phyloP scores from a whole-genome alignment of 2,113 vertebrate genomes.

The Phoxinus phoxinus region DNA sequence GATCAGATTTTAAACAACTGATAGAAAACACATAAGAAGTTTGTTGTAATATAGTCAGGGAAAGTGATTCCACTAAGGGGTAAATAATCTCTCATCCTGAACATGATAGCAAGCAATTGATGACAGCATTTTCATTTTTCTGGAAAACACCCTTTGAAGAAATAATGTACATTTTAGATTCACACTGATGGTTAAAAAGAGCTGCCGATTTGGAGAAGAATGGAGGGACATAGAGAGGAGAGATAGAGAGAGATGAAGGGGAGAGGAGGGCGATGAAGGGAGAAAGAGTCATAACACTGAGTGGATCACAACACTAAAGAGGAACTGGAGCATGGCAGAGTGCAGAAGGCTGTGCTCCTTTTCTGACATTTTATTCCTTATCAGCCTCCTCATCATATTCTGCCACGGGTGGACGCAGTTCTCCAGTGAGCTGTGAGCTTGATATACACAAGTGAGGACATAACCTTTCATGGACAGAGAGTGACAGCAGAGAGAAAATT shows the following conservation, averaged over 20 bases:
- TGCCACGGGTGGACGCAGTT: conserved; percentile 21
- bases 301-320: conserved; percentile 38
- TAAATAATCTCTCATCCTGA: too few species aligned
- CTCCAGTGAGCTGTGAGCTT: conserved; percentile 24
- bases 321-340: conserved; percentile 42
- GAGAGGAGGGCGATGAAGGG: not conserved
- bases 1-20: not conserved
- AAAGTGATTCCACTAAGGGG: not conserved
- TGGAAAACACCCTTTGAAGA: not conserved
- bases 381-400: conserved; percentile 16
- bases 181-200: conserved; percentile 4
- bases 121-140: not conserved
- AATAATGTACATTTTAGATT: not conserved
- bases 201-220: not conserved
- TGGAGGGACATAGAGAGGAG: not conserved
- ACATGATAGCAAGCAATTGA: not conserved
- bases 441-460: conserved; percentile 21
- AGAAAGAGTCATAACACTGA: conserved; percentile 19
- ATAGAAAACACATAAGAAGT: not conserved
- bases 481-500: conserved; percentile 10
- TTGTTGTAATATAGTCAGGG: not conserved
- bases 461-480: conserved; percentile 12
- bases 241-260: not conserved
- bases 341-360: conserved; percentile 22
- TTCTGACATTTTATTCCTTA: not conserved